Percentiles rank a stretch among this genome's conserved stretches.
Conservation (phyloP, 1,140 invertebrate genomes). For the Pteromalus puparum region DNA sequence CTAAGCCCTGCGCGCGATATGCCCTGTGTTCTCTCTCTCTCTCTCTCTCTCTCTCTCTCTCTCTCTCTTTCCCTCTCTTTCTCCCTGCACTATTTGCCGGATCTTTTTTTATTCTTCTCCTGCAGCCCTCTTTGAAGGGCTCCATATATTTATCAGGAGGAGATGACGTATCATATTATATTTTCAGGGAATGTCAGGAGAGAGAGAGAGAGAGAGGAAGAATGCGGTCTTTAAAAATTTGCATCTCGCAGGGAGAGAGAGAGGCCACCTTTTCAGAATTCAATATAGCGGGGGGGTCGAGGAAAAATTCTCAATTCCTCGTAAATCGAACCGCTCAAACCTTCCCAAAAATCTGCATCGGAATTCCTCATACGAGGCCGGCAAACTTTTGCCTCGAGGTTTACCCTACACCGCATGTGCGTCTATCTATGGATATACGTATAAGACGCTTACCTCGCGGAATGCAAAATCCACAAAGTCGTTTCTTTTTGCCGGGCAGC, state of each 20-base stretch:
- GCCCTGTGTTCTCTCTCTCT: neutral
- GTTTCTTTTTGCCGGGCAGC: slow-evolving; percentile 10
- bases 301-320: neutral
- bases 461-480: slow-evolving; percentile 29
- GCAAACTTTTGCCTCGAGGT: neutral
- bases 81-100: neutral
- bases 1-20: neutral
- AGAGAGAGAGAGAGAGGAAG: neutral
- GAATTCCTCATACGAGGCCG: neutral
- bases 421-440: neutral
- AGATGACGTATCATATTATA: neutral
- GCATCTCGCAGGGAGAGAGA: neutral
- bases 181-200: neutral
- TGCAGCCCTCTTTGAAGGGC: neutral
- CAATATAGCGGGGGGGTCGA: neutral
- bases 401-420: neutral
- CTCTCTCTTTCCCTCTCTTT: too few species aligned
- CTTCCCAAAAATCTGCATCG: slow-evolving; percentile 6
- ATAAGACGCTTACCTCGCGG: slow-evolving; percentile 34
- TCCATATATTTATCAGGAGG: neutral
- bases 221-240: neutral
- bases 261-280: neutral
- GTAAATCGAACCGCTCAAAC: slow-evolving; percentile 3
- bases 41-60: neutral
- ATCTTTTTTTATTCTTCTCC: slow-evolving; percentile 2